Base-by-base conservation (phyloP, 2,888 invertebrate genomes). In the Meiosimyza platycephala region DNA sequence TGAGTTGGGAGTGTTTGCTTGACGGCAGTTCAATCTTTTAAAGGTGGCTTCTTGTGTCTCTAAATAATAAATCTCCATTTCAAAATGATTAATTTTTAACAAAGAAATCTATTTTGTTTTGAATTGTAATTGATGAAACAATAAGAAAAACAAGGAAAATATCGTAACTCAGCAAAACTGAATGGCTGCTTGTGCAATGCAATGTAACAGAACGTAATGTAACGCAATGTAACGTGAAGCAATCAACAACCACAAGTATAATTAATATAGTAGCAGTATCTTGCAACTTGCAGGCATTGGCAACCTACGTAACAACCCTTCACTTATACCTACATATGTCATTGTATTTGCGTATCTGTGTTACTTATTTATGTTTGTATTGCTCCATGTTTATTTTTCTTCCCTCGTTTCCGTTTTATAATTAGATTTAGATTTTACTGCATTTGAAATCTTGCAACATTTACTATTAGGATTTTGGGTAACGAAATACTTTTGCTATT, bases 231-330 rank as follows among this genome's bases (percentile, higher is more conserved):
- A 51, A 33, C 15, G 51, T 28, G 40, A 6, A 60, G 62, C 70
- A 52, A 63, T 70, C 70, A 70, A 70, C 70, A 40, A 63, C 70
- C 72, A 74, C 74, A 75, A 77, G 74, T 74, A 74, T 76, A 77
- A 76, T 77, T 76, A 77, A 77, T 77, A 75, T 77, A 75, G 77
- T 76, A 75, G 74, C 75, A 77, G 75, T 75, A 75, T 40, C 40
- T 40, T 40, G 9, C 40, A 40, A 40, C 75, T 74, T 74, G 72
- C 54, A 75, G 59, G 69, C 73, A 73, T 76, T 75, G 75, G 70
- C 55, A 54, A 63, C 70, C 62, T 70, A 40, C 1, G 40, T 40
- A 6, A 47, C 70, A 70, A 33, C 62, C 70, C 52, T 47, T 59
- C 59, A 18, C 28, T 28, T 28, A 3, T 28, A 28, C 28, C 0